These are phyloP conservation scores for Mimas tiliae DNA, from an alignment of 2,888 invertebrate genomes.

Conservation along the genomic window DNA sequence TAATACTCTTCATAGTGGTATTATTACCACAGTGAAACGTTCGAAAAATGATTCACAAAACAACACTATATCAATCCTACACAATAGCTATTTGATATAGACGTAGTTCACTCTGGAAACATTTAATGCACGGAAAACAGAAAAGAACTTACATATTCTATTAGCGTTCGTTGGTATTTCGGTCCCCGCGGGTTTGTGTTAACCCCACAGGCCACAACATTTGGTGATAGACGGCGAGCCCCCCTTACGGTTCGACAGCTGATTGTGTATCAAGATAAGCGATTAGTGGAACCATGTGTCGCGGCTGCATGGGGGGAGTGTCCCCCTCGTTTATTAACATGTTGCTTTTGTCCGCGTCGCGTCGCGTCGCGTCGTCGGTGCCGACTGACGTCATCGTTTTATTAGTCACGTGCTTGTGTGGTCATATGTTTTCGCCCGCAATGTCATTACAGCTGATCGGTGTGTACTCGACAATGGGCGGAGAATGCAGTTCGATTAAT, in stretches of 20 bases:
- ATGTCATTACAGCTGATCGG: slow-evolving; percentile 13
- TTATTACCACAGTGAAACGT: not conserved
- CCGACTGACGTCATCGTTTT: slow-evolving; percentile 19
- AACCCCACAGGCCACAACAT: slow-evolving; percentile 48
- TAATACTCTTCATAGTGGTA: too few species aligned
- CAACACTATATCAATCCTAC: not conserved
- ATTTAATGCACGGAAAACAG: slow-evolving; percentile 1
- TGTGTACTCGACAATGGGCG: not conserved
- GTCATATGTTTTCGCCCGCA: slow-evolving; percentile 19
- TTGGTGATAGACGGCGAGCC: slow-evolving; percentile 48
- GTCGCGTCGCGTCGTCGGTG: not conserved
- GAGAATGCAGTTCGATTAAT: not conserved
- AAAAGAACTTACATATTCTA: slow-evolving; percentile 22
- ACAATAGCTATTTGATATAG: slow-evolving; percentile 15
- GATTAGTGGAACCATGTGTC: slow-evolving; percentile 68
- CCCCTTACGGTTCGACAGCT: slow-evolving; percentile 66
- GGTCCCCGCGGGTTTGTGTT: slow-evolving; percentile 32
- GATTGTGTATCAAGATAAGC: slow-evolving; percentile 74
- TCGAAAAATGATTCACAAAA: not conserved
- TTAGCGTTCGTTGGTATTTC: slow-evolving; percentile 21
- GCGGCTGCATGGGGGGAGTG: slow-evolving; percentile 38
- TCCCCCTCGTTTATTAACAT: slow-evolving; percentile 32
- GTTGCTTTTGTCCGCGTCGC: slow-evolving; percentile 32
- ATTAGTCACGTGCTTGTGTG: slow-evolving; percentile 31
- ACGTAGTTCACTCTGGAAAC: not conserved